A percentile compares a stretch with the other conserved stretches of the same genome.
Conservation (phyloP, 2,888 invertebrate species). For the Smittia aterrima region DNA sequence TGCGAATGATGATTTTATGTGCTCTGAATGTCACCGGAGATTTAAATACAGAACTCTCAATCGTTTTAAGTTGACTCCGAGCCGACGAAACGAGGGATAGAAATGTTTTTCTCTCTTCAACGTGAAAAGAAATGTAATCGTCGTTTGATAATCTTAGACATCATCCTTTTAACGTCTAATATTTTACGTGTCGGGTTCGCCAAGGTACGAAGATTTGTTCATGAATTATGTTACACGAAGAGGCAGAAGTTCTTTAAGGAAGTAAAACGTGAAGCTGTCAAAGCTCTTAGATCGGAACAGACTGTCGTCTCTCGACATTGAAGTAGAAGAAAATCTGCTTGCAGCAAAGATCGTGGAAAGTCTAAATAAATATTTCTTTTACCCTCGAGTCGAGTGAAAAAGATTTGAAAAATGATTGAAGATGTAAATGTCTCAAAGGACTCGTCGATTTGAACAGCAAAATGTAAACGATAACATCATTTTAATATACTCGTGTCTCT, state of each 20-base stretch:
- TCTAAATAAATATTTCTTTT: constrained; percentile 6
- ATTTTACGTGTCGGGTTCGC: constrained; percentile 38
- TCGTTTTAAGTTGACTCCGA: neutral
- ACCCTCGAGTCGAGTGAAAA: neutral
- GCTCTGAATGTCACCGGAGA: neutral
- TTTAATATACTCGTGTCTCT: neutral
- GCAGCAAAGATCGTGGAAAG: constrained; percentile 11
- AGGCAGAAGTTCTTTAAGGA: constrained; percentile 21
- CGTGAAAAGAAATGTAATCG: constrained; percentile 28
- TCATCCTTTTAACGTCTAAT: constrained; percentile 41
- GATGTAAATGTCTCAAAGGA: neutral
- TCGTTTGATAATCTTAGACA: constrained; percentile 36
- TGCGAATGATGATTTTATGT: neutral
- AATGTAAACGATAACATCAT: constrained; percentile 34
- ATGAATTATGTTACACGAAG: constrained; percentile 19
- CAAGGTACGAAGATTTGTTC: constrained; percentile 1
- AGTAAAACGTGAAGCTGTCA: constrained; percentile 34
- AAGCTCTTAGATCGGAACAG: neutral
- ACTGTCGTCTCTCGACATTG: neutral
- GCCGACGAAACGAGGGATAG: neutral
- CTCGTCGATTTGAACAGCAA: neutral
- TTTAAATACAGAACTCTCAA: neutral
- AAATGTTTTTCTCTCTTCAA: neutral
- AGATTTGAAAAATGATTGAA: constrained; percentile 21
- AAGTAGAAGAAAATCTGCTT: neutral